Base-by-base conservation (phyloP, 1,140 invertebrate species). In the Teleogryllus occipitalis region DNA sequence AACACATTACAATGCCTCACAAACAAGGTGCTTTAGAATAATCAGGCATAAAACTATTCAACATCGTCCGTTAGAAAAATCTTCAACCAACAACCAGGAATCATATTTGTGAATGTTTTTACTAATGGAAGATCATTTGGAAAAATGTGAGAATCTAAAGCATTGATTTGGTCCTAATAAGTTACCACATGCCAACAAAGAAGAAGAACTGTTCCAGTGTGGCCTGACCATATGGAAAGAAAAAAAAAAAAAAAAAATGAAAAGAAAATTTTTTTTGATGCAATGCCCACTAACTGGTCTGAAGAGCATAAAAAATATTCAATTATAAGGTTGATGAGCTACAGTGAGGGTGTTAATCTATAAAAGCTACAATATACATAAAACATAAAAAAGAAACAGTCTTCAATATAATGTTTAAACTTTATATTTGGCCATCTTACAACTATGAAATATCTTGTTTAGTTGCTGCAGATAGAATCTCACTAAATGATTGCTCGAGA, bases 401-500 rank as follows among this genome's bases (percentile, higher is more conserved):
- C 54, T 65, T 65, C 54, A 65, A 10, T 14, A 65, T 65, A 65
- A 39, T 39, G 27, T 39, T 65, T 14, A 65, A 65, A 18, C 54
- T 14, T 10, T 65, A 65, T 65, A 65, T 18, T 14, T 65, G 10
- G 10, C 54, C 54, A 65, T 65, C 54, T 65, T 65, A 65, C 54
- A 65, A 65, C 54, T 65, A 65, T 18, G 54, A 65, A 65, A 65
- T 65, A 79, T 87, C 87, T 80, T 86, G 87, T 73, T 79, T 79
- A 22, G 81, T 84, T 80, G 91, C 87, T 81, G 90, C 89, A 83
- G 89, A 87, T 81, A 93, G 84, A 80, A 98, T 86, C 86, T 98
- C 96, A 75, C 90, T 90, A 87, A 98, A 98, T 47, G 97, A 95
- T 83, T 93, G 92, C 85, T 98, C 96, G 84, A 98, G 91, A 88